phyloP scores from a whole-genome alignment of 2,888 invertebrate species.

The Liodrosophila aerea region DNA sequence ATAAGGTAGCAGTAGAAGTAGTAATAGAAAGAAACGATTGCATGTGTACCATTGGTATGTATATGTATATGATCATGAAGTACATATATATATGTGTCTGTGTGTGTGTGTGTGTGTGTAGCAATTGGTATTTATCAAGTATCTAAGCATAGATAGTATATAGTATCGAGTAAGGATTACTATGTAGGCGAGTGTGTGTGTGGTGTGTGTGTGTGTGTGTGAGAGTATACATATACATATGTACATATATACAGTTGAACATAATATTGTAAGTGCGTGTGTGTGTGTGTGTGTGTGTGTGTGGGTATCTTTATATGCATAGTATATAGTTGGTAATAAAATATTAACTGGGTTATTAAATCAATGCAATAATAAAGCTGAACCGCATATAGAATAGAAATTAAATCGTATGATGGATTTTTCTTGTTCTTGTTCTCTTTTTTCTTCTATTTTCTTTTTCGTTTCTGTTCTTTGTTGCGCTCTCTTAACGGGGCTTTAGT shows the following conservation, averaged over 20 bases:
- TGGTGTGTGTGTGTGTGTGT: slow-evolving; percentile 1
- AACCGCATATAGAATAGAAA: slow-evolving; percentile 83
- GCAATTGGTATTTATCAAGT: slow-evolving; percentile 6
- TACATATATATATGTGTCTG: slow-evolving; percentile 3
- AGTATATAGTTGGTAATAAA: slow-evolving; percentile 63
- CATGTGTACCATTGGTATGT: background rate
- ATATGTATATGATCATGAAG: background rate
- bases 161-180: background rate
- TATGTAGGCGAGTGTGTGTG: slow-evolving; percentile 3
- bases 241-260: slow-evolving; percentile 10
- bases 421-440: background rate
- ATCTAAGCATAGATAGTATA: slow-evolving; percentile 17
- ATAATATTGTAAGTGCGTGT: slow-evolving; percentile 20
- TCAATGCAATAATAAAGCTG: slow-evolving; percentile 82
- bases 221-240: background rate
- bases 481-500: slow-evolving; percentile 44
- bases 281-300: slow-evolving; percentile 31
- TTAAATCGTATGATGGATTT: slow-evolving; percentile 80
- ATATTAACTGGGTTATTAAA: slow-evolving; percentile 70
- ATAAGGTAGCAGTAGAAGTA: too few relatives aligned
- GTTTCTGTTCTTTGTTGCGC: slow-evolving; percentile 36
- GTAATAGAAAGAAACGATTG: too few relatives aligned
- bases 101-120: slow-evolving; percentile 1
- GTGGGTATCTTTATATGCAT: slow-evolving; percentile 33
- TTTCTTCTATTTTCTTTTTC: slow-evolving; percentile 23